Percentiles rank a stretch among this genome's conserved stretches.
Evolutionary conservation across 1,140 invertebrate genomes (phyloP).

Genomic region (Drosophila sturtevanti): DNA sequence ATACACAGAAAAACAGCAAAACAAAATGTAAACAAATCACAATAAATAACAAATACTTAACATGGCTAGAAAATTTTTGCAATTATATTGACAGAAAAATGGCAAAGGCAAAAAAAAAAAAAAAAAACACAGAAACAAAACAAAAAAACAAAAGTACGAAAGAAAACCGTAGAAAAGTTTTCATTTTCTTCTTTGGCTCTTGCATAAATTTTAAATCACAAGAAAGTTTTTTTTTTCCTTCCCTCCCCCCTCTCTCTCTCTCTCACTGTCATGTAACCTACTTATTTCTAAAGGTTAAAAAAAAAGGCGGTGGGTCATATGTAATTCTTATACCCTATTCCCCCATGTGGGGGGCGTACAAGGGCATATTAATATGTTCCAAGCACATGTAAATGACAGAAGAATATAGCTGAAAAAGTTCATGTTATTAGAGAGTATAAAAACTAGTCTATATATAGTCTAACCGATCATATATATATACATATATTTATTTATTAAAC

Average conservation of each 20-base stretch:
- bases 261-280: background rate
- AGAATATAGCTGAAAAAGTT: too few relatives aligned
- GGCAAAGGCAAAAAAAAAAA: conserved; percentile 16
- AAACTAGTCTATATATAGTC: too few relatives aligned
- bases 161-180: background rate
- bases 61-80: conserved; percentile 45
- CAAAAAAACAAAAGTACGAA: background rate
- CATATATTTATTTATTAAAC: too few relatives aligned
- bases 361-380: background rate
- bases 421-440: too few relatives aligned
- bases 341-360: background rate
- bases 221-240: background rate
- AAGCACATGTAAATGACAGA: too few relatives aligned
- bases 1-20: conserved; percentile 1
- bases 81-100: conserved; percentile 51
- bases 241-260: background rate
- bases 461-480: too few relatives aligned
- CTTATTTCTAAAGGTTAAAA: background rate
- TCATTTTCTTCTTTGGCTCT: conserved; percentile 9
- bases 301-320: background rate
- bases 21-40: conserved; percentile 20
- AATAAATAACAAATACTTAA: conserved; percentile 20
- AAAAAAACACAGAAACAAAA: conserved; percentile 13
- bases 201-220: conserved; percentile 41
- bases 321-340: background rate